phyloP scores from a whole-genome alignment of 1,140 invertebrate genomes.

The Drosophila orosa region DNA sequence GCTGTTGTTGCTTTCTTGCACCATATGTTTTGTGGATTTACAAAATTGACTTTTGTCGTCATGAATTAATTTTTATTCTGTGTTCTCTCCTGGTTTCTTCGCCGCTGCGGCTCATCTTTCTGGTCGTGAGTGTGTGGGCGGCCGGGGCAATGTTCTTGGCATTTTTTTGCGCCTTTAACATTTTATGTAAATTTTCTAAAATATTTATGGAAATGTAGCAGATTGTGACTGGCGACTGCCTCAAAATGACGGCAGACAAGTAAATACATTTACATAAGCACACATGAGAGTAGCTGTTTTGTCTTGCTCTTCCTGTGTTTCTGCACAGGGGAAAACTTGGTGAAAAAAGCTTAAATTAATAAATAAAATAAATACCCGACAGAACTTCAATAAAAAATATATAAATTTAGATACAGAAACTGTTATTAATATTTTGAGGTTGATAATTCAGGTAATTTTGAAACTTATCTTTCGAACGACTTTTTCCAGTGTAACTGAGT shows the following conservation, averaged over 20 bases:
- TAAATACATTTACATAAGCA: conserved; percentile 76
- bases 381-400: no score
- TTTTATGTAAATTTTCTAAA: conserved; percentile 81
- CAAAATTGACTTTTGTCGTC: conserved; percentile 79
- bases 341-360: background rate
- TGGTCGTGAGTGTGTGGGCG: background rate
- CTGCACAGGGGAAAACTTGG: background rate
- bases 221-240: conserved; percentile 75
- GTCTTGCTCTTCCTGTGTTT: background rate
- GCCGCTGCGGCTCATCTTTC: conserved; percentile 34
- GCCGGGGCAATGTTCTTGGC: conserved; percentile 16
- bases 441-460: background rate
- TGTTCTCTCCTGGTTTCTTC: conserved; percentile 11
- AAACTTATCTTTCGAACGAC: no score
- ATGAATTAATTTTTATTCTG: conserved; percentile 74
- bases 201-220: conserved; percentile 82
- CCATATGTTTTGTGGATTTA: conserved; percentile 76
- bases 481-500: conserved; percentile 10
- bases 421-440: background rate
- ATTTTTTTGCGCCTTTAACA: conserved; percentile 53
- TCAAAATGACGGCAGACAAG: conserved; percentile 76
- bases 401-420: no score
- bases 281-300: conserved; percentile 24
- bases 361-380: background rate
- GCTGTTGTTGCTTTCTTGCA: conserved; percentile 33